phyloP scores from a whole-genome alignment of 2,797 vertebrate genomes.

The Malurus splendens region DNA sequence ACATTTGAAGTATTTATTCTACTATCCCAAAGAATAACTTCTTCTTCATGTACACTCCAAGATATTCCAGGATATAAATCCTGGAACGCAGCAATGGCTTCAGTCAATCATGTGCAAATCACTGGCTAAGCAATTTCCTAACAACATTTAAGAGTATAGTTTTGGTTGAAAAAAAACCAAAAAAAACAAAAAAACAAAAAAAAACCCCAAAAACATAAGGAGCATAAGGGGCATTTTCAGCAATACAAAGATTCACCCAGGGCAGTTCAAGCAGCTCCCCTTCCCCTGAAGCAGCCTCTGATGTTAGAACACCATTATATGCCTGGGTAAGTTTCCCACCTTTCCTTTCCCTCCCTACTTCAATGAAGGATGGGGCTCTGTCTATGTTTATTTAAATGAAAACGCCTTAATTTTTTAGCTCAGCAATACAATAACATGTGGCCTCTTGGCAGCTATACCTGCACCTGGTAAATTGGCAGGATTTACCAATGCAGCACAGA shows the following conservation, averaged over 20 bases:
- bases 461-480: neutral
- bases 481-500: neutral
- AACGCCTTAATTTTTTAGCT: neutral
- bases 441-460: neutral
- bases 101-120: neutral
- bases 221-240: neutral
- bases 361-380: neutral
- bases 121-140: neutral
- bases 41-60: neutral
- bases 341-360: neutral
- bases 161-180: neutral
- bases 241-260: neutral
- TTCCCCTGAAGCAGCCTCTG: neutral
- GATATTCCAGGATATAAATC: neutral
- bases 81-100: neutral
- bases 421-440: neutral
- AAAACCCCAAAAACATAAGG: neutral
- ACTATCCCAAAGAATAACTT: neutral
- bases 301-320: neutral
- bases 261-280: neutral
- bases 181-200: neutral
- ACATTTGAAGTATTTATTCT: neutral
- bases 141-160: neutral
- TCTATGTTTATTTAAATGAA: neutral
- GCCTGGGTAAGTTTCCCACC: neutral